These are phyloP conservation scores for Rhizomys pruinosus DNA, from an alignment of 2,113 vertebrate genomes.

Conservation along the genomic window DNA sequence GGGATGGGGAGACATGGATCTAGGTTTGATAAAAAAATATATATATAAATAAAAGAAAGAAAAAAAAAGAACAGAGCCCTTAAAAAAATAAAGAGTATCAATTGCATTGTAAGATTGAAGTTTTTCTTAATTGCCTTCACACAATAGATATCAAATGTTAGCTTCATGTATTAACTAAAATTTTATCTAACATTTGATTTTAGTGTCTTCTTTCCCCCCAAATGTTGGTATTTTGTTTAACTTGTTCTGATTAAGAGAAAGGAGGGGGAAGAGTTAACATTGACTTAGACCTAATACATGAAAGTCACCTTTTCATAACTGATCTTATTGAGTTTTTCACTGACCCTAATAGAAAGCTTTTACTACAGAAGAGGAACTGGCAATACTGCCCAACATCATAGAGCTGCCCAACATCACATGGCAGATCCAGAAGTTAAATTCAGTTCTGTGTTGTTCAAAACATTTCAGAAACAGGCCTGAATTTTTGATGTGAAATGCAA, in stretches of 20 bases:
- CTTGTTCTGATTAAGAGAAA: slow-evolving; percentile 1
- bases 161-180: background rate
- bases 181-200: background rate
- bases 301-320: background rate
- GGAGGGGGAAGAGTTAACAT: background rate
- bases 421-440: slow-evolving; percentile 32
- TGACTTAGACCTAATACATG: background rate
- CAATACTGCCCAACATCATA: background rate
- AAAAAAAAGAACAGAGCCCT: too few species aligned
- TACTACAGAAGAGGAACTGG: background rate
- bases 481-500: slow-evolving; percentile 34
- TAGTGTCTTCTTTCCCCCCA: background rate
- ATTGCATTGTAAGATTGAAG: too few species aligned
- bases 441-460: slow-evolving; percentile 27
- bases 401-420: background rate
- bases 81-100: too few species aligned
- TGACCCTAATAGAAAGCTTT: background rate
- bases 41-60: too few species aligned
- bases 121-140: too few species aligned
- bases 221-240: background rate
- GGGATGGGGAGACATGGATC: too few species aligned
- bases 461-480: background rate
- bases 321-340: background rate
- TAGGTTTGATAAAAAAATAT: too few species aligned
- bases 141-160: too few species aligned